Base-by-base conservation (phyloP, 2,113 vertebrate species). In the Cyanoderma ruficeps region DNA sequence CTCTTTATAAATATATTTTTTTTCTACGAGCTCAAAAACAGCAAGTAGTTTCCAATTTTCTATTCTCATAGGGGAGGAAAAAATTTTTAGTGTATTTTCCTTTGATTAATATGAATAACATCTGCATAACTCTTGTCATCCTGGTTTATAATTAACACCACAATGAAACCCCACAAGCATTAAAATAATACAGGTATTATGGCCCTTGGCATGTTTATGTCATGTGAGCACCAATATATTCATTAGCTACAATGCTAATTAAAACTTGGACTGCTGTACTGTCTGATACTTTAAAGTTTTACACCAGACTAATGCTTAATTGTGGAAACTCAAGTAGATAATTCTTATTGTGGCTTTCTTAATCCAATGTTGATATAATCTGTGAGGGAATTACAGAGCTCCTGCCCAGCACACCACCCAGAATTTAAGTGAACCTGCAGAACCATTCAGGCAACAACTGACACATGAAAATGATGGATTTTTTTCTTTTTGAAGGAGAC, bases 221-320 rank as follows among this genome's bases (percentile, higher is more conserved):
- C 85, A 71, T 15, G 4, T 16, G 49, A 90, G 49, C 76, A 95
- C 11, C 61, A 82, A 84, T n/a, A 64, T 31, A 50, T 46, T 42
- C 41, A 70, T 90, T 67, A 91, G 41, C 47, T 80, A 25, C 2
- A 0, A 42, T 74, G 72, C 35, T 89, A 93, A 92, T 90, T 90
- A 92, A 68, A 94, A 94, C n/a, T 67, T 49, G 44, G 15, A 30
- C 19, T 89, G 65, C 52, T 80, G 39, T 46, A 24, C 50, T 92
- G 8, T 47, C 77, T 87, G 56, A 85, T 87, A 46, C 18, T 46
- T 82, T 44, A 79, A 76, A 76, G 83, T 49, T 87, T 94, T 82
- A 89, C 76, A 92, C 17, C 19, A 95, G 57, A 47, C 44, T 91
- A 92, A 91, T 33, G 22, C n/a, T 93, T 93, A 89, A 88, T 81